These are phyloP conservation scores for Tiliqua scincoides DNA, from an alignment of 2,113 vertebrate genomes.

Conservation along the genomic window DNA sequence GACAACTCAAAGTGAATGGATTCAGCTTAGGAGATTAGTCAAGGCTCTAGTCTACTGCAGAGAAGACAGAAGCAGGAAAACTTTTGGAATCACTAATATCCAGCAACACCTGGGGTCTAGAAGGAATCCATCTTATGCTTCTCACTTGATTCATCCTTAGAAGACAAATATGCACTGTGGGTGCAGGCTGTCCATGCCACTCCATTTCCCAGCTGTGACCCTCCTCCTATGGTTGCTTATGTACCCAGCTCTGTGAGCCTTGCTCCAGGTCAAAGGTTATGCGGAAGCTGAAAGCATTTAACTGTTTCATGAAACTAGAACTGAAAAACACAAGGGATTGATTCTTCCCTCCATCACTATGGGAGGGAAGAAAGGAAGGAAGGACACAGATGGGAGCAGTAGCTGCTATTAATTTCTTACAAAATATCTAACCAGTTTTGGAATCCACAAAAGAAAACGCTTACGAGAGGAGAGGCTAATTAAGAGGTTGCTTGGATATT, in stretches of 20 bases:
- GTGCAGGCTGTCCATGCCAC: background rate
- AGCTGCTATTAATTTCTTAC: background rate
- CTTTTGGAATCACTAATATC: background rate
- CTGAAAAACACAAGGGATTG: background rate
- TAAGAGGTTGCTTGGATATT: background rate
- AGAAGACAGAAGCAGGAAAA: background rate
- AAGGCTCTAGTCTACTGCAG: background rate
- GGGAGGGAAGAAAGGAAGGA: background rate
- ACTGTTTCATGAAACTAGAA: background rate
- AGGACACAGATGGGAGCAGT: background rate
- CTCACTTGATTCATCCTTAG: background rate
- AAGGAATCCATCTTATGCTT: background rate
- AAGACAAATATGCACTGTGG: background rate
- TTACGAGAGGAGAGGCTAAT: background rate
- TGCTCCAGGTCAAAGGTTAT: background rate
- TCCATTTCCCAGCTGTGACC: background rate
- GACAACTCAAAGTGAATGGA: background rate
- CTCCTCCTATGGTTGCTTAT: background rate
- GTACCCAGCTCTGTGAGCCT: background rate
- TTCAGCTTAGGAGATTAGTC: background rate
- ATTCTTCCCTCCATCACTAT: background rate
- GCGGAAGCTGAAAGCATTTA: background rate
- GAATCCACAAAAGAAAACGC: slow-evolving; percentile 5
- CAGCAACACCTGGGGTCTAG: background rate
- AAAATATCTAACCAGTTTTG: background rate